Conservation (phyloP, 2,888 invertebrate species). For the Argyra leucocephala region DNA sequence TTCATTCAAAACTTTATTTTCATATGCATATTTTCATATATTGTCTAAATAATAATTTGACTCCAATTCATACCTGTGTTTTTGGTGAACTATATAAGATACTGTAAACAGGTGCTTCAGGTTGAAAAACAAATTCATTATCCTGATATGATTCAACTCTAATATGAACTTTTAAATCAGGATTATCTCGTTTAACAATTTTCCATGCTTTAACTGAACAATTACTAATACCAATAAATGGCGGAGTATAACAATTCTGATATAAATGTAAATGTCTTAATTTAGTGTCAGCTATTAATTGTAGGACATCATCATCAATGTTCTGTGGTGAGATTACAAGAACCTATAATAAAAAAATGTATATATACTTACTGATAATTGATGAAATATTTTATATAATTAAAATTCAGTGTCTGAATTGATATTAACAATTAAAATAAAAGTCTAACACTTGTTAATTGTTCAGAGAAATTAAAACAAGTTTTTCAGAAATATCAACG, state of each 20-base stretch:
- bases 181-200: constrained; percentile 48
- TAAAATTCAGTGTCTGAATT: not conserved
- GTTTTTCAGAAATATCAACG: too few relatives aligned
- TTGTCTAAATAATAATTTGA: not conserved
- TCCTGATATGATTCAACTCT: constrained; percentile 53
- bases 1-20: constrained; percentile 2
- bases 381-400: not conserved
- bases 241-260: constrained; percentile 61
- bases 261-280: constrained; percentile 60
- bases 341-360: constrained; percentile 45
- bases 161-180: constrained; percentile 57
- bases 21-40: not conserved
- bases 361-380: not conserved
- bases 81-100: constrained; percentile 56
- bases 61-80: constrained; percentile 44
- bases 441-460: too few relatives aligned
- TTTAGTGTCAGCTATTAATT: constrained; percentile 53
- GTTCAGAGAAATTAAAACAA: too few relatives aligned
- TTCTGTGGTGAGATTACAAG: constrained; percentile 63
- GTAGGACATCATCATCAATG: constrained; percentile 60
- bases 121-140: constrained; percentile 57
- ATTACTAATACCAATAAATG: constrained; percentile 45
- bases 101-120: constrained; percentile 57
- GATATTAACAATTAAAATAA: too few relatives aligned
- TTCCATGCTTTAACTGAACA: constrained; percentile 47